A percentile compares a stretch with the other conserved stretches of the same genome.
These are phyloP conservation scores for Amblyjoppa fuscipennis DNA, from an alignment of 2,888 invertebrate species.

Conservation along the genomic window DNA sequence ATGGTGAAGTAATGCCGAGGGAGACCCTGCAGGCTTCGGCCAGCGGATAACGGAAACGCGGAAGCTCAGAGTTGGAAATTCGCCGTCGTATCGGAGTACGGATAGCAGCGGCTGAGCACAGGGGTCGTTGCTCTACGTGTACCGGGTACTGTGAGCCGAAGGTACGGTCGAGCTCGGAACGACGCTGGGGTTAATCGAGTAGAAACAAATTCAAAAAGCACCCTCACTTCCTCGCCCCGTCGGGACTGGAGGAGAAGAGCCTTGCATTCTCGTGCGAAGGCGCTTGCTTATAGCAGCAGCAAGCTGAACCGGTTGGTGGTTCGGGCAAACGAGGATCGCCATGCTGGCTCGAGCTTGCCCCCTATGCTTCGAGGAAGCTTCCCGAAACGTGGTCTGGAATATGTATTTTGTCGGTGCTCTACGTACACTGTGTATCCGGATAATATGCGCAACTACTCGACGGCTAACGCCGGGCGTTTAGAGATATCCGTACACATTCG, in stretches of 20 bases:
- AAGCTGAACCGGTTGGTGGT: background rate
- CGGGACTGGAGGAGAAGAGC: slow-evolving; percentile 37
- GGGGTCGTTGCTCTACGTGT: background rate
- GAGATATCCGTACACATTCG: background rate
- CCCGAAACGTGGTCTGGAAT: slow-evolving; percentile 15
- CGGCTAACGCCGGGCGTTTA: background rate
- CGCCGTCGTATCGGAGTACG: slow-evolving; percentile 28
- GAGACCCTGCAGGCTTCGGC: slow-evolving; percentile 51
- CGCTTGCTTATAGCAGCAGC: slow-evolving; percentile 8
- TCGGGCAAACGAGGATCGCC: slow-evolving; percentile 11
- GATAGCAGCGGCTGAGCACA: slow-evolving; percentile 23
- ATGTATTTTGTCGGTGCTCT: slow-evolving; percentile 13
- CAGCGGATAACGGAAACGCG: slow-evolving; percentile 62
- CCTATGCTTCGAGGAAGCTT: slow-evolving; percentile 9
- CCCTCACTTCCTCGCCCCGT: slow-evolving; percentile 21
- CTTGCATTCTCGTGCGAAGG: slow-evolving; percentile 38
- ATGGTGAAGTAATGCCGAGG: slow-evolving; percentile 46
- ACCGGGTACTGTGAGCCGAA: background rate
- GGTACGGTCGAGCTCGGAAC: slow-evolving; percentile 35
- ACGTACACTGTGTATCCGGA: slow-evolving; percentile 2
- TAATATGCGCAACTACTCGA: slow-evolving; percentile 12
- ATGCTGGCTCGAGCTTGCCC: background rate
- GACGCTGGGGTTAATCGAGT: slow-evolving; percentile 78
- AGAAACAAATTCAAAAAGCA: slow-evolving; percentile 81
- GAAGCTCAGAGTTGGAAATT: slow-evolving; percentile 38